Evolutionary conservation across 1,140 invertebrate species (phyloP).

Genomic region (Cotesia glomerata): DNA sequence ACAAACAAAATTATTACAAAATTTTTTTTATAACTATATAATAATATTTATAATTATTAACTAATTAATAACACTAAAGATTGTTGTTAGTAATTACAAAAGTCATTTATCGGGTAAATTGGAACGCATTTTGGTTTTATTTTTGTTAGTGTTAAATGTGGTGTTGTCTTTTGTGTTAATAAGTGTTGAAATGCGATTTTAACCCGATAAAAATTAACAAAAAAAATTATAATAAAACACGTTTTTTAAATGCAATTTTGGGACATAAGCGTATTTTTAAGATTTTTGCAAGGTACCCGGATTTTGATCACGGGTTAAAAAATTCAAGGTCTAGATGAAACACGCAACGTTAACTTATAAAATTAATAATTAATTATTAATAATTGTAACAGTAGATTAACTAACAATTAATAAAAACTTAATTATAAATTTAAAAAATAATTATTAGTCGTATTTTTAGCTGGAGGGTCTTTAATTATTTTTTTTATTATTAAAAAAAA

Average conservation of each 20-base stretch:
- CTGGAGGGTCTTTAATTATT: slow-evolving; percentile 6
- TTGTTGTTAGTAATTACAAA: slow-evolving; percentile 25
- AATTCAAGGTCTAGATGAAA: slow-evolving; percentile 30
- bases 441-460: slow-evolving; percentile 16
- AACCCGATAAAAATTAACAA: slow-evolving; percentile 25
- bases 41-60: slow-evolving; percentile 24
- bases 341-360: slow-evolving; percentile 49
- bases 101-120: slow-evolving; percentile 8
- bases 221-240: slow-evolving; percentile 38
- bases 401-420: slow-evolving; percentile 22
- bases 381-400: slow-evolving; percentile 10
- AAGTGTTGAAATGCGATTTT: background rate
- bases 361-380: slow-evolving; percentile 36
- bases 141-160: background rate
- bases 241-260: slow-evolving; percentile 56
- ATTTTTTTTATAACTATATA: slow-evolving; percentile 25
- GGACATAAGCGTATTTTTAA: slow-evolving; percentile 62
- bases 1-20: slow-evolving; percentile 24
- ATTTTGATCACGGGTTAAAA: too few species aligned
- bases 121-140: too few species aligned
- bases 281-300: slow-evolving; percentile 23
- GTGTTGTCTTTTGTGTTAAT: background rate
- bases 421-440: slow-evolving; percentile 21
- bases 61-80: slow-evolving; percentile 22
- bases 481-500: background rate